phyloP scores from a whole-genome alignment of 1,140 invertebrate species.

The Nymphalis io region DNA sequence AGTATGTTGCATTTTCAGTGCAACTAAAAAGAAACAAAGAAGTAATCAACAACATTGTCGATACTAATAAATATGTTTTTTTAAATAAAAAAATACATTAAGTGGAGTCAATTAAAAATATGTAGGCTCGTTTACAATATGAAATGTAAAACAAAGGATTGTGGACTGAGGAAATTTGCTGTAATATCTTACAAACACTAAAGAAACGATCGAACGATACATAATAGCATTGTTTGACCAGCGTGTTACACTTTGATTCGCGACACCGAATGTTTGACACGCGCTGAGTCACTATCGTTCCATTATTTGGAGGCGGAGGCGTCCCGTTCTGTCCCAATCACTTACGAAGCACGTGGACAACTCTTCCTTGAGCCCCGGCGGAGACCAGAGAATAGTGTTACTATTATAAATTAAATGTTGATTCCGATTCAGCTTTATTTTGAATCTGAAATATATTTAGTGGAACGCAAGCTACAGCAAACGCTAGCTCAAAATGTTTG shows the following conservation, averaged over 20 bases:
- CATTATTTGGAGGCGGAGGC: slow-evolving; percentile 34
- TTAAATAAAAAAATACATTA: not conserved
- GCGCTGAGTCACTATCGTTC: slow-evolving; percentile 41
- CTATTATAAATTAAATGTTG: slow-evolving; percentile 13
- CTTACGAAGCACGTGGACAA: slow-evolving; percentile 36
- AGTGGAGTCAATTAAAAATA: no score
- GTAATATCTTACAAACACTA: not conserved
- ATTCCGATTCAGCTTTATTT: not conserved
- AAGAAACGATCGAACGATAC: slow-evolving; percentile 11
- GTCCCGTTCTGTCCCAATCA: slow-evolving; percentile 22
- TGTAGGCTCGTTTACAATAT: no score
- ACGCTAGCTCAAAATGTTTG: no score
- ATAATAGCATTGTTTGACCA: slow-evolving; percentile 38
- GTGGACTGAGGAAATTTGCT: not conserved
- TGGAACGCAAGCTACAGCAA: no score
- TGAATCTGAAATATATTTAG: not conserved
- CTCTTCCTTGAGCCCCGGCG: slow-evolving; percentile 26
- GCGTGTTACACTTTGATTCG: slow-evolving; percentile 27
- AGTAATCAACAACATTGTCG: not conserved
- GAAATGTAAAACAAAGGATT: not conserved
- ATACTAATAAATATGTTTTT: not conserved
- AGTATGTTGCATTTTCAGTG: not conserved
- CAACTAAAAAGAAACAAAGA: not conserved
- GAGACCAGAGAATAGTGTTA: not conserved
- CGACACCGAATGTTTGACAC: slow-evolving; percentile 29